Evolutionary conservation across 2,797 vertebrate genomes (phyloP), one percentile per base, ranked within the genome.

Genomic region (Danio aesculapii): DNA sequence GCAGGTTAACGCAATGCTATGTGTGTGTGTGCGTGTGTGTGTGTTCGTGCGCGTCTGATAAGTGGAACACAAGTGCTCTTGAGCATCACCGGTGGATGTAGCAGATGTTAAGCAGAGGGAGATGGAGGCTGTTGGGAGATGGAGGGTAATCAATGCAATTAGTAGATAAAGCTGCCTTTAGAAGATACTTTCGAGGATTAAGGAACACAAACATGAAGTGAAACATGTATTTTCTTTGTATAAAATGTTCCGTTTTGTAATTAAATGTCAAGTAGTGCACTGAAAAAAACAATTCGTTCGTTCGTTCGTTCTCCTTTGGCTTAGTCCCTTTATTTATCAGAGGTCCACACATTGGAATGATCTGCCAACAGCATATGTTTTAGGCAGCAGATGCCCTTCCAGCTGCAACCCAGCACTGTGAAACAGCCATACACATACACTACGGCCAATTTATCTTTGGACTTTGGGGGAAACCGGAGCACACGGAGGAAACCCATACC

Each of bases 101-200:
- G 50, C 75, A 75, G 75, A 81, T 82, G 67, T 67, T 78, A 41
- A 75, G n/a, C 17, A 52, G 19, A 58, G 59, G 70, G 69, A 75
- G 63, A 72, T 61, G 62, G 46, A 62, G 46, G 30, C 46, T 62
- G n/a, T 70, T 49, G 21, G 14, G 39, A 79, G 53, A 30, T 73
- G 62, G 66, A 78, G 61, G 30, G 30, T 41, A 75, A 82, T 85
- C 59, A 76, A 46, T 62, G 41, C 67, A 30, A 68, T 57, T 75
- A 66, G 79, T 69, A 21, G 71, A 70, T 55, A 79, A 72, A 79
- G 46, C 30, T 9, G 57, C 47, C 52, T 46, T 70, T 17, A 70
- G 47, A 62, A 64, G 77, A 57, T 16, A n/a, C 50, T 52, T 44
- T 21, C 59, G 8, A 21, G 8, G 46, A 79, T 13, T 11, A 21